Evolutionary conservation across 1,140 invertebrate genomes (phyloP).

Genomic region (Trichonephila clavipes): DNA sequence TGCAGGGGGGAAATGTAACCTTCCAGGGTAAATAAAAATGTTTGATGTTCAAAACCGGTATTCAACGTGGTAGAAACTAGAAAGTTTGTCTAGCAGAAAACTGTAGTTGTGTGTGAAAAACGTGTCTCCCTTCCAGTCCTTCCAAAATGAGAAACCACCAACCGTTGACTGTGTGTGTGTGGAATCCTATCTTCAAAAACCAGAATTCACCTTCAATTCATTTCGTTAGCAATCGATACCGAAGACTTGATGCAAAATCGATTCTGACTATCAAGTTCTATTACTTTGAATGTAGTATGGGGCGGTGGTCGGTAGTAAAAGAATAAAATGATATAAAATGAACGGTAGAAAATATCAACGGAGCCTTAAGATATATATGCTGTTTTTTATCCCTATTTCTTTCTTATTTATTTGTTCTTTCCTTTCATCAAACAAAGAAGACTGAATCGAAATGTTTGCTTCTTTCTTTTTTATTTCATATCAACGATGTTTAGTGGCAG

Average conservation of each 20-base stretch:
- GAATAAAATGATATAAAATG: conserved; percentile 31
- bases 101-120: background rate
- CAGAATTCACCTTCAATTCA: background rate
- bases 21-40: too few species aligned
- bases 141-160: background rate
- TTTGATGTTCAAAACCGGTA: too few species aligned
- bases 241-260: conserved; percentile 16
- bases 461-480: background rate
- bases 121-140: background rate
- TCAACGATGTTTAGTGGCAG: background rate
- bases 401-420: background rate
- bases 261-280: conserved; percentile 24
- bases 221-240: background rate
- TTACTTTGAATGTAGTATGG: background rate
- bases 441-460: background rate
- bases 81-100: background rate
- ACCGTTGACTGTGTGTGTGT: background rate
- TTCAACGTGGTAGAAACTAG: too few species aligned
- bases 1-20: too few species aligned
- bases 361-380: conserved; percentile 4
- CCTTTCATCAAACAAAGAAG: background rate
- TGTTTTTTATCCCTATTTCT: background rate
- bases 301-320: background rate
- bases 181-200: background rate
- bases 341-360: conserved; percentile 1